These are phyloP conservation scores for Ostrea edulis DNA, from an alignment of 1,140 invertebrate species.

Conservation along the genomic window DNA sequence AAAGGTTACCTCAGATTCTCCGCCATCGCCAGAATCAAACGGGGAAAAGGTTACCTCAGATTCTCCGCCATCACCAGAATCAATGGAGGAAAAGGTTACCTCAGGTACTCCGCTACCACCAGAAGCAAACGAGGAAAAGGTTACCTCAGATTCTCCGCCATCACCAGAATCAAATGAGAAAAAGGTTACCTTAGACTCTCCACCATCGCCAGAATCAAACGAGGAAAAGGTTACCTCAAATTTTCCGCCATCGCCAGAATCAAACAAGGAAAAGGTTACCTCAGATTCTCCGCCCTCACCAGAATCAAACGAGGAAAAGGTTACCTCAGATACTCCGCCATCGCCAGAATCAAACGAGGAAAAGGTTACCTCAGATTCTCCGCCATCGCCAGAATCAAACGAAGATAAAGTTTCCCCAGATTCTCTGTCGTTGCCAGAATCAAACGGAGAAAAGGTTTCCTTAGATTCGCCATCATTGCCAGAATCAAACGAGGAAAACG, in stretches of 20 bases:
- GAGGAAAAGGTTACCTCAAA: background rate
- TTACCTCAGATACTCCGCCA: background rate
- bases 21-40: background rate
- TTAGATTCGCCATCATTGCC: too few relatives aligned
- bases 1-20: too few relatives aligned
- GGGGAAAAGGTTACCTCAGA: background rate
- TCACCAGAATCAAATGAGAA: conserved; percentile 43
- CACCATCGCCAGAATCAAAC: background rate
- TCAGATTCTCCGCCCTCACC: too few relatives aligned
- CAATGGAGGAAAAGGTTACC: background rate
- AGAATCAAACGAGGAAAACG: background rate
- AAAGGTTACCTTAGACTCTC: too few relatives aligned
- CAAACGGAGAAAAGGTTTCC: conserved; percentile 4
- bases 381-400: background rate
- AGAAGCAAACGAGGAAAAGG: background rate
- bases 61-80: conserved; percentile 10
- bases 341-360: conserved; percentile 44
- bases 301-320: background rate
- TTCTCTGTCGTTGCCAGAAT: conserved; percentile 23
- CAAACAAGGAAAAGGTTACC: background rate
- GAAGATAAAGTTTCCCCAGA: background rate
- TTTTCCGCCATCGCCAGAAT: conserved; percentile 4
- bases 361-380: too few relatives aligned
- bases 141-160: background rate
- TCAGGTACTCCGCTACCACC: too few relatives aligned